A percentile compares a stretch with the other conserved stretches of the same genome.
These are phyloP conservation scores for Bettongia penicillata DNA, from an alignment of 2,113 vertebrate genomes.

Conservation along the genomic window DNA sequence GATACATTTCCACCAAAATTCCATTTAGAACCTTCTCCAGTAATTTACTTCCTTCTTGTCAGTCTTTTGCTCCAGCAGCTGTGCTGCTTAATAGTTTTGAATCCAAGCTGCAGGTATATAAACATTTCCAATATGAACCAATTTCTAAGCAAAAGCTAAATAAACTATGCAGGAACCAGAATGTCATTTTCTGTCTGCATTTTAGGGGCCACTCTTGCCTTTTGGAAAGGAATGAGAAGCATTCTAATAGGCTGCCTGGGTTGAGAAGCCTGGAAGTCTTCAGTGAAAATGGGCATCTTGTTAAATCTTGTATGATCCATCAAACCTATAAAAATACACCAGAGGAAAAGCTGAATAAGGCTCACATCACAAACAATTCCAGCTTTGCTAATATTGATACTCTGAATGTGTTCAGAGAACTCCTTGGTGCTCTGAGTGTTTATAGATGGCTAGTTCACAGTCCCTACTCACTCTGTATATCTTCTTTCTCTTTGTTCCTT, in stretches of 20 bases:
- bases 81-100: conserved; percentile 5
- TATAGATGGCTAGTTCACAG: accelerated
- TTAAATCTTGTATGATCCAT: background rate
- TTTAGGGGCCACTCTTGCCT: background rate
- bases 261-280: no score
- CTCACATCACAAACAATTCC: background rate
- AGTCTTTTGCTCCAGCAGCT: background rate
- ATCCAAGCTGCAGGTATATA: background rate
- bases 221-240: background rate
- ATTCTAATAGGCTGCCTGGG: background rate
- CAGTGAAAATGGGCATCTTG: background rate
- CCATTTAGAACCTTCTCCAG: background rate
- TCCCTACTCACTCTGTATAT: accelerated
- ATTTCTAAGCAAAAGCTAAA: conserved; percentile 19
- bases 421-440: background rate
- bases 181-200: background rate
- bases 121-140: background rate
- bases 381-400: background rate
- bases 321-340: background rate
- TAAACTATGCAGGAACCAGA: conserved; percentile 6
- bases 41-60: background rate
- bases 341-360: background rate
- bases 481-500: no score
- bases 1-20: background rate
- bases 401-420: accelerated